Conservation (phyloP, 1,140 invertebrate species). For the Solenopsis invicta region DNA sequence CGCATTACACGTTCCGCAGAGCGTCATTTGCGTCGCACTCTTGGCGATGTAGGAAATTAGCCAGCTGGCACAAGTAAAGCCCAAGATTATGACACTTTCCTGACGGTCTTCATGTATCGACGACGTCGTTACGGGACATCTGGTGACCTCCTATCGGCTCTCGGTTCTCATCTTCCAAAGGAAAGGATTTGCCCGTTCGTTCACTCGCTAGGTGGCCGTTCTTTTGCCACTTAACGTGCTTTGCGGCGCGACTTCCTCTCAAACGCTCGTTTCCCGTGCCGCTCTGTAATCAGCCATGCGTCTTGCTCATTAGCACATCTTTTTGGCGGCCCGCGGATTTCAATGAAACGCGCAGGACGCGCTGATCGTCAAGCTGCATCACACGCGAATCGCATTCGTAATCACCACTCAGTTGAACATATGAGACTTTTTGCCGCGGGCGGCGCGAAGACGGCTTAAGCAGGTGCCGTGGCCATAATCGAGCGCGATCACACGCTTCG, state of each 20-base stretch:
- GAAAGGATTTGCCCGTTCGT: constrained; percentile 60
- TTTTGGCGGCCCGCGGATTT: constrained; percentile 67
- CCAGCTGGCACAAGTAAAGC: constrained; percentile 74
- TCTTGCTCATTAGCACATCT: constrained; percentile 77
- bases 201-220: constrained; percentile 74
- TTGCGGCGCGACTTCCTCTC: constrained; percentile 22
- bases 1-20: constrained; percentile 60
- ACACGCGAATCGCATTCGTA: constrained; percentile 69
- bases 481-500: constrained; percentile 40
- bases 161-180: constrained; percentile 37
- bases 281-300: constrained; percentile 78
- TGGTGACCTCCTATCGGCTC: constrained; percentile 62
- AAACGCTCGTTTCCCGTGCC: constrained; percentile 69
- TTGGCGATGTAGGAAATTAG: constrained; percentile 74
- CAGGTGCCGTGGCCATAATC: constrained; percentile 58
- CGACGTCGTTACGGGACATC: constrained; percentile 56
- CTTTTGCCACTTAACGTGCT: constrained; percentile 68
- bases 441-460: constrained; percentile 55
- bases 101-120: constrained; percentile 23
- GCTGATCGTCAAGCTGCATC: constrained; percentile 22
- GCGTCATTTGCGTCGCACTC: constrained; percentile 62
- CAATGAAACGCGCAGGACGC: constrained; percentile 66
- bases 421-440: constrained; percentile 45
- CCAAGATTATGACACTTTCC: constrained; percentile 77
- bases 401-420: constrained; percentile 60